A percentile compares a stretch with the other conserved stretches of the same genome.
These are phyloP conservation scores for Mohoua ochrocephala DNA, from an alignment of 2,113 vertebrate species.

Conservation along the genomic window DNA sequence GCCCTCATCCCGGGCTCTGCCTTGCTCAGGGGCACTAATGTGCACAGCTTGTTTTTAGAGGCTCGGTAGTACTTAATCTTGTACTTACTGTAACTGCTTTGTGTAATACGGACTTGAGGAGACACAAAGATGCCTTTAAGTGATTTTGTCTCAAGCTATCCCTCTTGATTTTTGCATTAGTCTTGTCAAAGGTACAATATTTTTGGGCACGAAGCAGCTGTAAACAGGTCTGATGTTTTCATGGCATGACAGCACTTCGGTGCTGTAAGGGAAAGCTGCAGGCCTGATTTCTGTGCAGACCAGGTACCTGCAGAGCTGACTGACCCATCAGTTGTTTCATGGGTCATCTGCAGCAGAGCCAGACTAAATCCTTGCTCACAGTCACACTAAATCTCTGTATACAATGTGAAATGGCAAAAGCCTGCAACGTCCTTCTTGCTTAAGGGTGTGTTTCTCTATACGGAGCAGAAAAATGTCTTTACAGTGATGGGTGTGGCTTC, in stretches of 20 bases:
- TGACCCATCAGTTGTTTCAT: neutral
- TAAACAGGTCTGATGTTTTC: neutral
- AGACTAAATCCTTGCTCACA: neutral
- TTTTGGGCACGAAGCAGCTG: neutral
- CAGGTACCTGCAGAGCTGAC: neutral
- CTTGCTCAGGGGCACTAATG: neutral
- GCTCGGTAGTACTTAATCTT: neutral
- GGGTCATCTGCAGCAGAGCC: neutral
- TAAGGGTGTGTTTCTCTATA: neutral
- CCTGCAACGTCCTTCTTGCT: neutral
- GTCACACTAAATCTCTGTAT: neutral
- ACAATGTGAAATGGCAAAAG: neutral
- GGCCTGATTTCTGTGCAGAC: neutral
- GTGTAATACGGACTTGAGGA: neutral
- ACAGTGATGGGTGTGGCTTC: neutral
- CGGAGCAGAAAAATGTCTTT: neutral
- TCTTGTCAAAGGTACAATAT: neutral
- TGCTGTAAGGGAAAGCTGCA: neutral
- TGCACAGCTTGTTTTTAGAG: neutral
- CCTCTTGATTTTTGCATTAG: neutral
- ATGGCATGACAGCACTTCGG: neutral
- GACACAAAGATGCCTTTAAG: neutral
- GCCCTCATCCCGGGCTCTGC: accelerated
- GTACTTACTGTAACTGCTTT: neutral
- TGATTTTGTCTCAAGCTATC: neutral